Percentiles rank a stretch among this genome's conserved stretches.
These are phyloP conservation scores for Geotrupes spiniger DNA, from an alignment of 2,888 invertebrate species.

Conservation along the genomic window DNA sequence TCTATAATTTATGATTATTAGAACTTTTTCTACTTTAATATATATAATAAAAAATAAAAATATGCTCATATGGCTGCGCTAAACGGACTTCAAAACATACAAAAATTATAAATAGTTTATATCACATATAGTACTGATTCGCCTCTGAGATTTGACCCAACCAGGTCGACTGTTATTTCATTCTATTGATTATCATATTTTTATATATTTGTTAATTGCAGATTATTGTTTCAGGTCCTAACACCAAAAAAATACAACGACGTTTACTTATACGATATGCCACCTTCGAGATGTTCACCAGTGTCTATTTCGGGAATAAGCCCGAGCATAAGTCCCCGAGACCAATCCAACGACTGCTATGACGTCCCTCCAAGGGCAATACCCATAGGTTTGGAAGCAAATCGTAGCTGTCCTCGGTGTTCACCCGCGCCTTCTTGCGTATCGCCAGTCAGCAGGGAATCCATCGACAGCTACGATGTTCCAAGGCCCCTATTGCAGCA, in stretches of 20 bases:
- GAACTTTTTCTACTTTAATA: too few species aligned
- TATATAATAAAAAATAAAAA: too few species aligned
- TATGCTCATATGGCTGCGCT: too few species aligned
- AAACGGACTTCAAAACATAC: too few species aligned
- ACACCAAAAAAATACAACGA: slow-evolving; percentile 72
- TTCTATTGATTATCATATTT: too few species aligned
- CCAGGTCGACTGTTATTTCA: too few species aligned
- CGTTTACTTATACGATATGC: slow-evolving; percentile 69
- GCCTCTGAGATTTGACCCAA: too few species aligned
- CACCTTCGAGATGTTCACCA: slow-evolving; percentile 49
- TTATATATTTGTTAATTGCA: background rate
- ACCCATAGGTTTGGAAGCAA: slow-evolving; percentile 56
- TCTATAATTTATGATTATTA: too few species aligned
- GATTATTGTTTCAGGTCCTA: slow-evolving; percentile 56
- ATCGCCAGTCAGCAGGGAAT: slow-evolving; percentile 46
- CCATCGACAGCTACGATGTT: slow-evolving; percentile 59
- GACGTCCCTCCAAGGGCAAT: slow-evolving; percentile 64
- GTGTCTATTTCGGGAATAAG: slow-evolving; percentile 39
- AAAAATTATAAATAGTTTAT: too few species aligned
- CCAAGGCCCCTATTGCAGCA: slow-evolving; percentile 57
- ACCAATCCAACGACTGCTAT: slow-evolving; percentile 50
- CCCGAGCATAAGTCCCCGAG: slow-evolving; percentile 41
- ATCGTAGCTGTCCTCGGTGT: slow-evolving; percentile 53
- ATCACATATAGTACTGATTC: too few species aligned
- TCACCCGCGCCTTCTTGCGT: slow-evolving; percentile 53